A percentile compares a stretch with the other conserved stretches of the same genome.
These are phyloP conservation scores for Lamprologus sp. DNA, from an alignment of 2,113 vertebrate genomes.

Conservation along the genomic window DNA sequence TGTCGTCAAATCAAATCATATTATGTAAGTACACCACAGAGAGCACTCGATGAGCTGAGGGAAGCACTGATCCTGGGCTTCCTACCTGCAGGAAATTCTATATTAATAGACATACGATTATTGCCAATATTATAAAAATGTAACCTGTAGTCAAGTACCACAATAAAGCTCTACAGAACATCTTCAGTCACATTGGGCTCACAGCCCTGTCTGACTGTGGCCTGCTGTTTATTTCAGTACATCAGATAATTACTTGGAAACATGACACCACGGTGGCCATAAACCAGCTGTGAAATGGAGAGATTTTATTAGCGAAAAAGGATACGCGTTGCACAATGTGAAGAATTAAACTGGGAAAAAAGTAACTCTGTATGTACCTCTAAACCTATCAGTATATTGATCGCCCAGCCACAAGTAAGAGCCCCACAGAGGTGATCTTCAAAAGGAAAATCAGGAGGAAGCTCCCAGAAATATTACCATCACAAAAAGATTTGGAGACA, in stretches of 20 bases:
- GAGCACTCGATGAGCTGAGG: not conserved
- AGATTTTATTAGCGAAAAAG: not conserved
- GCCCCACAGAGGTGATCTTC: not conserved
- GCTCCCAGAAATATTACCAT: not conserved
- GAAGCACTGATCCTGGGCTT: not conserved
- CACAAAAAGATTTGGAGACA: not conserved
- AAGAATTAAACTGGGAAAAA: not conserved
- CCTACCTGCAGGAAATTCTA: not conserved
- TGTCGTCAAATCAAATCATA: not conserved
- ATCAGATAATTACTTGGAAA: not conserved
- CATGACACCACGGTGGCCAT: not conserved
- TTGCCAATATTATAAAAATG: not conserved
- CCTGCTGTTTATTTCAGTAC: not conserved
- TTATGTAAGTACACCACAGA: not conserved
- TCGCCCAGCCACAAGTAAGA: not conserved
- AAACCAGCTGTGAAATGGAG: not conserved
- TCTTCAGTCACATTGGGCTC: not conserved
- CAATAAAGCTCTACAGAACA: not conserved
- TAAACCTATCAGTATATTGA: not conserved
- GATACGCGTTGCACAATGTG: not conserved
- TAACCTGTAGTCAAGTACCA: not conserved
- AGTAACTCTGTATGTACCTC: not conserved
- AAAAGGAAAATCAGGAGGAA: not conserved
- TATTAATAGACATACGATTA: not conserved
- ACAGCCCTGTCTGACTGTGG: not conserved